Percentiles rank a stretch among this genome's conserved stretches.
These are phyloP conservation scores for Anoplopoma fimbria DNA, from an alignment of 2,113 vertebrate species.

Conservation along the genomic window DNA sequence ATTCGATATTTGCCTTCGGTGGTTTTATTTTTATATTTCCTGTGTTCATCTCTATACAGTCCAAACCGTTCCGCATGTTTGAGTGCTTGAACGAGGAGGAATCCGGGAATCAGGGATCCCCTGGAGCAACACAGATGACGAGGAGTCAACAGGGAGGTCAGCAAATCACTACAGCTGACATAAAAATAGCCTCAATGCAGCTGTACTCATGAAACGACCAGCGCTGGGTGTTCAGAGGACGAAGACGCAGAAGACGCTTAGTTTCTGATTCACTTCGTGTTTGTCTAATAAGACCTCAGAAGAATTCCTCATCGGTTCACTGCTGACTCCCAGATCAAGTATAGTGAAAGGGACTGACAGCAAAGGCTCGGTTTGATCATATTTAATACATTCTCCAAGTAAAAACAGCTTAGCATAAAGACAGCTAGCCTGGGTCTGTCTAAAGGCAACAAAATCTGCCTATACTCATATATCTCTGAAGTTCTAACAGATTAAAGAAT, in stretches of 20 bases:
- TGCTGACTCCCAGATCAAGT: constrained; percentile 2
- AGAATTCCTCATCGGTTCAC: background rate
- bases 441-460: background rate
- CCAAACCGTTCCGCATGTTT: background rate
- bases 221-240: background rate
- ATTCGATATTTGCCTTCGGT: constrained; percentile 4
- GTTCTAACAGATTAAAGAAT: too few relatives aligned
- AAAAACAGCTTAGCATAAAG: background rate
- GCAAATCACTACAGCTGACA: constrained; percentile 4
- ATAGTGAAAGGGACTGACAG: constrained; percentile 14
- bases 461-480: background rate
- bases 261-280: constrained; percentile 51
- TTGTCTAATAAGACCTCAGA: constrained; percentile 30
- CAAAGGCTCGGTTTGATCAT: constrained; percentile 23
- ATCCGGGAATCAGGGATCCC: constrained; percentile 8
- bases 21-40: too few relatives aligned
- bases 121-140: constrained; percentile 10
- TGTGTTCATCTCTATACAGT: background rate
- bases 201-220: constrained; percentile 8
- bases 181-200: constrained; percentile 9
- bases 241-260: background rate
- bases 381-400: background rate
- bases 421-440: background rate
- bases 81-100: background rate
- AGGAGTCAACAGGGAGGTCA: constrained; percentile 16